These are phyloP conservation scores for Crepidodera aurea DNA, from an alignment of 2,888 invertebrate species.

Conservation along the genomic window DNA sequence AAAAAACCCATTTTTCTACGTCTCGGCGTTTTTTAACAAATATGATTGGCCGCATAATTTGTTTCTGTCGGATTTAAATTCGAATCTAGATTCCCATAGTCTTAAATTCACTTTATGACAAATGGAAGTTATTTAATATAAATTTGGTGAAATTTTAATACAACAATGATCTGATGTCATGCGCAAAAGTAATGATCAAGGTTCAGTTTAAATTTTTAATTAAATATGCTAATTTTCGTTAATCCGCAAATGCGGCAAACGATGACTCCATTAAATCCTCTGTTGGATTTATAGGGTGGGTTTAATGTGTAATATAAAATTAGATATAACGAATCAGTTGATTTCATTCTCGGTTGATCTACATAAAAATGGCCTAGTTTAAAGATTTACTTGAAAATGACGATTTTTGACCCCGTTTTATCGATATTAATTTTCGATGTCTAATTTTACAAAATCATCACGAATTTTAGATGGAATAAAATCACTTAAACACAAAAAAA, in stretches of 20 bases:
- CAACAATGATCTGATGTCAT: slow-evolving; percentile 47
- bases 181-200: slow-evolving; percentile 58
- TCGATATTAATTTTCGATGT: too few relatives aligned
- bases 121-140: neutral
- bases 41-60: neutral
- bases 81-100: neutral
- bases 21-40: slow-evolving; percentile 2
- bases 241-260: slow-evolving; percentile 16
- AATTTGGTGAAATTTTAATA: slow-evolving; percentile 24
- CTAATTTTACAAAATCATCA: too few relatives aligned
- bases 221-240: slow-evolving; percentile 32
- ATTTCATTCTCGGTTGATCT: too few relatives aligned
- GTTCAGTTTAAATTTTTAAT: slow-evolving; percentile 42
- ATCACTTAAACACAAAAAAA: too few relatives aligned
- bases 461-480: too few relatives aligned
- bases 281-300: neutral
- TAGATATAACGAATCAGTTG: too few relatives aligned
- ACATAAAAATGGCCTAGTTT: too few relatives aligned
- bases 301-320: too few relatives aligned
- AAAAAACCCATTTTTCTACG: slow-evolving; percentile 11
- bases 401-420: too few relatives aligned
- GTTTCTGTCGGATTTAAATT: neutral
- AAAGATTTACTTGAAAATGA: too few relatives aligned
- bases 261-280: slow-evolving; percentile 15
- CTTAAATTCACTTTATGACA: neutral